These are phyloP conservation scores for Aspiorhynchus laticeps DNA, from an alignment of 2,113 vertebrate species.

Conservation along the genomic window DNA sequence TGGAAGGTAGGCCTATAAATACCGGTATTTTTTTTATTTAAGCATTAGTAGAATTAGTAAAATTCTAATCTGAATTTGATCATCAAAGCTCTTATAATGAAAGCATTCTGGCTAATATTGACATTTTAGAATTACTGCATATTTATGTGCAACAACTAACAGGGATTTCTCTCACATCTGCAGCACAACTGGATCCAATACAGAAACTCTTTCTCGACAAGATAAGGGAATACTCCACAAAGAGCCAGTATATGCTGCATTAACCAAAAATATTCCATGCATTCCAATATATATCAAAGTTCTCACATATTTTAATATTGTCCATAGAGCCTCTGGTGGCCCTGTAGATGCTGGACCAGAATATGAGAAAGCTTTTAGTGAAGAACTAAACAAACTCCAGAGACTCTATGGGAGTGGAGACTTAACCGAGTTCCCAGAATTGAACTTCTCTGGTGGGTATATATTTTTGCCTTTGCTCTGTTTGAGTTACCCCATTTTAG, in stretches of 20 bases:
- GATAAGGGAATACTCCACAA: conserved; percentile 79
- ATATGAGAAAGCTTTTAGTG: conserved; percentile 78
- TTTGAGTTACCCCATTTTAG: background rate
- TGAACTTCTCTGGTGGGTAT: conserved; percentile 80
- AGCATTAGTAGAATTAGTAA: background rate
- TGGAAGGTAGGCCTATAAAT: background rate
- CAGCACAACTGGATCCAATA: conserved; percentile 76
- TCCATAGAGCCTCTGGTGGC: conserved; percentile 72
- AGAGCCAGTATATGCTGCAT: conserved; percentile 74
- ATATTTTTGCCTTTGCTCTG: background rate
- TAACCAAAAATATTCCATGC: background rate
- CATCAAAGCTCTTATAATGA: background rate
- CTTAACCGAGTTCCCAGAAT: conserved; percentile 80
- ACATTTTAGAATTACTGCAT: background rate
- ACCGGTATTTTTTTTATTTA: background rate
- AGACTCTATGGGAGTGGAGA: conserved; percentile 79
- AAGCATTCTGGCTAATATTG: too few species aligned
- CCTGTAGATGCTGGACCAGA: conserved; percentile 79
- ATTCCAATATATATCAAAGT: background rate
- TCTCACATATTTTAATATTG: conserved; percentile 9
- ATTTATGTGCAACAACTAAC: background rate
- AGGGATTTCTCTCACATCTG: background rate
- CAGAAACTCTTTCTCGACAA: conserved; percentile 85
- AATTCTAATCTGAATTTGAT: background rate
- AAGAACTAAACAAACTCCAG: conserved; percentile 78